Percentiles rank a stretch among this genome's conserved stretches.
phyloP scores from a whole-genome alignment of 64 coral and sea anemone species.

The Porites australiensis region DNA sequence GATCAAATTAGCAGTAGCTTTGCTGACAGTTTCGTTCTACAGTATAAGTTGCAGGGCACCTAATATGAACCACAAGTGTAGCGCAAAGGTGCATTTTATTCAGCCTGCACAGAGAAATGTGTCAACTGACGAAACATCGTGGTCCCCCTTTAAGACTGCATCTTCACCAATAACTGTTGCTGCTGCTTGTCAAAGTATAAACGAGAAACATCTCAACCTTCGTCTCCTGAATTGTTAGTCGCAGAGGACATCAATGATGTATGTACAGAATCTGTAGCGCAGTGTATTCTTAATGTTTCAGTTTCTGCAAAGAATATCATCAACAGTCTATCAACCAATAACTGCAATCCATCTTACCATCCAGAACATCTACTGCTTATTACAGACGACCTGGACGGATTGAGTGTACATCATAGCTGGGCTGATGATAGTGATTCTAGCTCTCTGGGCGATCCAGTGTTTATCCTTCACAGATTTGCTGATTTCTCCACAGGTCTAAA shows the following conservation, averaged over 20 bases:
- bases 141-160: not conserved
- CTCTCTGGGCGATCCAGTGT: not conserved
- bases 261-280: not conserved
- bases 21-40: conserved; percentile 33
- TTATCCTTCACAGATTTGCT: no score
- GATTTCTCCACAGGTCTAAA: no score
- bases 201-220: not conserved
- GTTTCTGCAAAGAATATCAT: not conserved
- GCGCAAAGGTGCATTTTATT: not conserved
- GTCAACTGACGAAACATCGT: not conserved
- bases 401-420: not conserved
- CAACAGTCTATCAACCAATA: not conserved
- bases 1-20: conserved; percentile 20
- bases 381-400: not conserved
- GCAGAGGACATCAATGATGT: not conserved
- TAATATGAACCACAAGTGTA: conserved; percentile 1
- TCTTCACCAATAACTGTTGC: not conserved
- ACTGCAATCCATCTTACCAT: not conserved
- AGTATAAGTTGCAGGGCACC: not conserved
- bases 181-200: not conserved
- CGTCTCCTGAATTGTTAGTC: not conserved
- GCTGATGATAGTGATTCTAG: not conserved
- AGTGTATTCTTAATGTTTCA: not conserved
- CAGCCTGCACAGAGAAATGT: not conserved
- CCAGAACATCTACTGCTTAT: not conserved